Evolutionary conservation across 1,140 invertebrate genomes (phyloP).

Genomic region (Polypedilum vanderplanki): DNA sequence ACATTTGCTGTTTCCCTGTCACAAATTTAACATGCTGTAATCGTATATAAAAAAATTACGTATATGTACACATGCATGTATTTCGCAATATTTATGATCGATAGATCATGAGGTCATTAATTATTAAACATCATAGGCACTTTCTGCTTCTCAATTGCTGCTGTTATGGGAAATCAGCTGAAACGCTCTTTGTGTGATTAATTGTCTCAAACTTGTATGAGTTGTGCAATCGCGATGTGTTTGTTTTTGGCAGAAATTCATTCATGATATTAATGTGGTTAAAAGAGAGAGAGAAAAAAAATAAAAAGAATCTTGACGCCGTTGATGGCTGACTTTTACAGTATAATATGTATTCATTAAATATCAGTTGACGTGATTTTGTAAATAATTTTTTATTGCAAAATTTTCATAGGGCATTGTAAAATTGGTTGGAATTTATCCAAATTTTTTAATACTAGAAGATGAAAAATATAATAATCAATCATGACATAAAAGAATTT

Average conservation of each 20-base stretch:
- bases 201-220: neutral
- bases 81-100: conserved; percentile 13
- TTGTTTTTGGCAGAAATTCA: neutral
- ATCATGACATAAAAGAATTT: conserved; percentile 2
- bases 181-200: neutral
- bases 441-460: conserved; percentile 1
- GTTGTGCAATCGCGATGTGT: neutral
- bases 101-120: conserved; percentile 6
- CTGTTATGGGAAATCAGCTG: conserved; percentile 1
- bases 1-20: neutral
- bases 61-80: neutral
- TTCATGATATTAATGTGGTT: neutral
- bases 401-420: neutral
- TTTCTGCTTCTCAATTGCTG: neutral
- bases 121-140: neutral
- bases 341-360: neutral
- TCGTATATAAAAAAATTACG: neutral
- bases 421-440: neutral
- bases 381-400: neutral
- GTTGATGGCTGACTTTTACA: conserved; percentile 2
- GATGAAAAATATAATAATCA: neutral
- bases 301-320: neutral
- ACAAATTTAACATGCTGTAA: neutral
- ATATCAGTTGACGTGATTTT: neutral
- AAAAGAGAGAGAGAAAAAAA: neutral